Evolutionary conservation across 2,113 vertebrate species (phyloP), one percentile per base, ranked within the genome.

Genomic region (Notarius quadriscutis): DNA sequence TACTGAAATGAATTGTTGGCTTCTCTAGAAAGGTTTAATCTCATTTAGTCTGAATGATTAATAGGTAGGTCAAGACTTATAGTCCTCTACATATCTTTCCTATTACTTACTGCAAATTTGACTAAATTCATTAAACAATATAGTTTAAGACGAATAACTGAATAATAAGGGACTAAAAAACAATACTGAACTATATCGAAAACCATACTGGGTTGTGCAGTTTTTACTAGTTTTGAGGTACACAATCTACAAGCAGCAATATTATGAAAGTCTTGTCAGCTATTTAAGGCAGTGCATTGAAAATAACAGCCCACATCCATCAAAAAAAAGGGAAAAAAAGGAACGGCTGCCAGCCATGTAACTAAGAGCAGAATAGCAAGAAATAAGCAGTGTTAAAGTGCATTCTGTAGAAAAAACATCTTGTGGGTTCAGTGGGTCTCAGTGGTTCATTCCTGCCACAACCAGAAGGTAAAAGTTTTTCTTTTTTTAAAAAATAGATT

Each of bases 281-380:
- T 81, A 58, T 81, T 34, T 81, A 34, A 81, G 27, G 79, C 79
- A 60, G 30, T 18, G 41, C 57, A 81, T 81, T 81, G 79, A 81
- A 81, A 81, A 81, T 81, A 60, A 81, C 79, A 81, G 79, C 79
- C 79, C 57, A 60, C 79, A 4, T 81, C 57, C 57, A 81, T 81
- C 30, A 41, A 11, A 81, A 57, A 30, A 55, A 77, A 8, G 41
- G 41, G 3, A 41, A 77, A 55, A 79, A 81, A 81, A 22, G 6
- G 8, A 30, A 58, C 14, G 1, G 53, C 15, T 58, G n/a, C 15
- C n/a, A 80, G 51, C 5, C 53, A 30, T 80, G 51, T 80, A 80
- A 78, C 50, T 34, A 80, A 78, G 50, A 78, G 75, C 12, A 27
- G 75, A 78, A 53, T 2, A 77, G 77, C n/a, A 57, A 80, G 77